Base-by-base conservation (phyloP, 2,888 invertebrate genomes). In the Drosophila paramelanica region DNA sequence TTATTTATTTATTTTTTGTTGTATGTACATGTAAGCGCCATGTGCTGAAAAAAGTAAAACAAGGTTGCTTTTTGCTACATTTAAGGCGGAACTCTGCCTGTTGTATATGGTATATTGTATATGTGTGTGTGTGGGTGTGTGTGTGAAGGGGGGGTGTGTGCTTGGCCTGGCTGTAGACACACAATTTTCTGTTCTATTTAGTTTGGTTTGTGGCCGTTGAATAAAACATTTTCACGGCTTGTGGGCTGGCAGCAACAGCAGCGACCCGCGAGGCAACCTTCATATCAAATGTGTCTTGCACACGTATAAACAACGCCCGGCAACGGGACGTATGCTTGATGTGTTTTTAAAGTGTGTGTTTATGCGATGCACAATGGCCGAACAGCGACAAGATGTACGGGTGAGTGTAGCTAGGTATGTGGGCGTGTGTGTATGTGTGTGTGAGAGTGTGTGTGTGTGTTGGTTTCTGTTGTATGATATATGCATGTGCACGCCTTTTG, bases 221-320 rank as follows among this genome's bases (percentile, higher is more conserved):
- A 90, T 90, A 88, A 88, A 89, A 90, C 89, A 88, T 90, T 90
- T 90, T 88, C 90, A 89, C 89, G 89, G 89, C 79, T 86, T 76
- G 86, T 77, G 79, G 88, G 66, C 51, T 51, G 50, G 57, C 73
- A 74, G 72, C 72, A 70, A 86, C 72, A 47, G 55, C 73, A 74
- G 72, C 73, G 72, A 86, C 72, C 81, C 82, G 86, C 88, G 73
- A 78, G 81, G 79, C 84, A 83, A 84, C 89, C 89, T 88, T 78
- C 86, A 80, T 81, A 78, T 78, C 65, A 84, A 78, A 83, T 86
- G 75, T 86, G 78, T 75, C 83, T 71, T 81, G 70, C 76, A 68
- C 76, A 78, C 77, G 72, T 74, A 71, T 53, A 73, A 77, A 73
- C 68, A 59, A 62, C 67, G 53, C 59, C 71, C 6, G 46, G 56